Conservation (phyloP, 35 echinoderm and acorn worm genomes). For the Ptychodera flava region DNA sequence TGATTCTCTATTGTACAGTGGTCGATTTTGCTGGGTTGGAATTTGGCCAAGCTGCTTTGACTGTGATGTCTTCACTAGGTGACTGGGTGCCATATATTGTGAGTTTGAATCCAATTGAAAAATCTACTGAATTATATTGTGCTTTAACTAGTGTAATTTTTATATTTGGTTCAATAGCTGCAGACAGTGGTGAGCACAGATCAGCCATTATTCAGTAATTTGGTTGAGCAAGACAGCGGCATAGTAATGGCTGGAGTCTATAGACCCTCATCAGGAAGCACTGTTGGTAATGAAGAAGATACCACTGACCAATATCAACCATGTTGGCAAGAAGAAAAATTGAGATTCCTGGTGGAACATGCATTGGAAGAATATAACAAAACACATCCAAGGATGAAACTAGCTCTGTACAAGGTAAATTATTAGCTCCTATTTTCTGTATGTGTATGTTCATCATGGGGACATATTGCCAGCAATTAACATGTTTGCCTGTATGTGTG, state of each 20-base stretch:
- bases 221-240: constrained; percentile 92
- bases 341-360: constrained; percentile 65
- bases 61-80: too few species aligned
- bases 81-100: too few species aligned
- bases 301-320: constrained; percentile 88
- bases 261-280: constrained; percentile 43
- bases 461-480: background rate
- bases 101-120: too few species aligned
- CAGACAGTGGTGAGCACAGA: constrained; percentile 65
- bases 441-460: too few species aligned
- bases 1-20: too few species aligned
- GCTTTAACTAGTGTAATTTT: too few species aligned
- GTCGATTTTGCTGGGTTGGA: too few species aligned
- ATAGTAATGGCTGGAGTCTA: constrained; percentile 93
- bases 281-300: constrained; percentile 36
- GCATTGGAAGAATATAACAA: constrained; percentile 98
- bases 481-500: too few species aligned
- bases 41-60: too few species aligned
- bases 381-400: constrained; percentile 82
- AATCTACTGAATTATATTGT: too few species aligned
- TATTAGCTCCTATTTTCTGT: too few species aligned
- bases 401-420: constrained; percentile 78
- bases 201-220: constrained; percentile 94
- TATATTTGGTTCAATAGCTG: constrained; percentile 34
- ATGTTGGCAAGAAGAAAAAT: constrained; percentile 45